Evolutionary conservation across 2,797 vertebrate species (phyloP).

Genomic region (Hephaestus fuliginosus): DNA sequence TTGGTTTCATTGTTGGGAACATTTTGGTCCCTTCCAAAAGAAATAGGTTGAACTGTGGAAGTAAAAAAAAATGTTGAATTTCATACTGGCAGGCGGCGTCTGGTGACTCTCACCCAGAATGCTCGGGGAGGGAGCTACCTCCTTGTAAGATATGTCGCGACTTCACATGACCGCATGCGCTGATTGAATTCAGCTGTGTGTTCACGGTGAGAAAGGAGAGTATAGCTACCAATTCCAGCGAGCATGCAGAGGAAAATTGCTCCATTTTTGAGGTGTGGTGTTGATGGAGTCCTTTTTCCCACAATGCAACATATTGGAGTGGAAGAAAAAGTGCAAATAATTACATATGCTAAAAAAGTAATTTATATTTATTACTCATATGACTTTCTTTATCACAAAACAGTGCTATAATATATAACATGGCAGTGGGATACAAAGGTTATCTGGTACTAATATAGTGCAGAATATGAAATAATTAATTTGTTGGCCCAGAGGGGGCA

Average conservation of each 20-base stretch:
- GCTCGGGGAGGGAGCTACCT: conserved; percentile 27
- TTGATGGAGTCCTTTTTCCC: background rate
- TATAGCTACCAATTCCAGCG: background rate
- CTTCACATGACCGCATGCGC: conserved; percentile 8
- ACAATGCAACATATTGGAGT: background rate
- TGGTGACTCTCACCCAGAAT: conserved; percentile 29
- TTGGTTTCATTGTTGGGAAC: conserved; percentile 62
- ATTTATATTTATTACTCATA: background rate
- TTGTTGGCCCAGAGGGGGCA: background rate
- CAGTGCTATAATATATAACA: background rate
- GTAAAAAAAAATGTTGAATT: conserved; percentile 37
- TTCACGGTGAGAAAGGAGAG: background rate
- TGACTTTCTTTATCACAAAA: background rate
- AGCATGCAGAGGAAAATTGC: background rate
- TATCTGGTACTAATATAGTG: background rate
- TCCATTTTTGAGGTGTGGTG: background rate
- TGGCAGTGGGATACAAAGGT: background rate
- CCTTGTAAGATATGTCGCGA: conserved; percentile 15
- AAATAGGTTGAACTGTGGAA: conserved; percentile 45
- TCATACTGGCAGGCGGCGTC: conserved; percentile 36
- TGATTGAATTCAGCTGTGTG: conserved; percentile 9
- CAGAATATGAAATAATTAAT: background rate
- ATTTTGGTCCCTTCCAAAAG: conserved; percentile 56
- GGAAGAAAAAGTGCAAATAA: background rate
- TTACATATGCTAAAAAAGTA: background rate